A percentile compares a stretch with the other conserved stretches of the same genome.
phyloP scores from a whole-genome alignment of 2,113 vertebrate genomes.

The Ictidomys tridecemlineatus region DNA sequence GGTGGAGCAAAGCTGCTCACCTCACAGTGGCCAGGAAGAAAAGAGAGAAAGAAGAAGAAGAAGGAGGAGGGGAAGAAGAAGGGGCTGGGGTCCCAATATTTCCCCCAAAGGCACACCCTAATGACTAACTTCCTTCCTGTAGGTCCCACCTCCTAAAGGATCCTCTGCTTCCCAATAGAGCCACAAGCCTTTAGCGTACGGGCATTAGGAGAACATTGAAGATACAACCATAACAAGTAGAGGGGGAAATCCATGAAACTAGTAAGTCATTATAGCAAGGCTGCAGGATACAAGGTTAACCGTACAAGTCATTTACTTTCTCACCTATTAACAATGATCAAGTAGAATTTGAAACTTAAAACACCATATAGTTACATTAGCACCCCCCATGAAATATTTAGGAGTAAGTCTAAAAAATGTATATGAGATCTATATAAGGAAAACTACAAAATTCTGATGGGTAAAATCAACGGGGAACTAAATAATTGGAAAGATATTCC shows the following conservation, averaged over 20 bases:
- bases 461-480: background rate
- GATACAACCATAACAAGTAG: background rate
- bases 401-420: background rate
- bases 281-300: background rate
- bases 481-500: background rate
- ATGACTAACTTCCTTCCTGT: background rate
- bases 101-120: background rate
- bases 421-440: background rate
- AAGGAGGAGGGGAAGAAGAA: accelerated
- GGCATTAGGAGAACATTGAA: background rate
- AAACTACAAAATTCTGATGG: background rate
- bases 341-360: background rate
- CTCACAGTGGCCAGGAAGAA: too few relatives aligned
- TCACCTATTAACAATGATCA: background rate
- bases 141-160: background rate
- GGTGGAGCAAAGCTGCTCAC: too few relatives aligned
- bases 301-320: background rate
- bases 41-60: background rate
- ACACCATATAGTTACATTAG: too few relatives aligned
- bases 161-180: background rate
- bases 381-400: background rate
- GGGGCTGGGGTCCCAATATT: background rate
- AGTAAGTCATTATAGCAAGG: background rate
- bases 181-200: background rate
- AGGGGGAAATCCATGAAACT: background rate